A percentile compares a stretch with the other conserved stretches of the same genome.
phyloP scores from a whole-genome alignment of 2,113 vertebrate species.

The Pogonocichla stellata region DNA sequence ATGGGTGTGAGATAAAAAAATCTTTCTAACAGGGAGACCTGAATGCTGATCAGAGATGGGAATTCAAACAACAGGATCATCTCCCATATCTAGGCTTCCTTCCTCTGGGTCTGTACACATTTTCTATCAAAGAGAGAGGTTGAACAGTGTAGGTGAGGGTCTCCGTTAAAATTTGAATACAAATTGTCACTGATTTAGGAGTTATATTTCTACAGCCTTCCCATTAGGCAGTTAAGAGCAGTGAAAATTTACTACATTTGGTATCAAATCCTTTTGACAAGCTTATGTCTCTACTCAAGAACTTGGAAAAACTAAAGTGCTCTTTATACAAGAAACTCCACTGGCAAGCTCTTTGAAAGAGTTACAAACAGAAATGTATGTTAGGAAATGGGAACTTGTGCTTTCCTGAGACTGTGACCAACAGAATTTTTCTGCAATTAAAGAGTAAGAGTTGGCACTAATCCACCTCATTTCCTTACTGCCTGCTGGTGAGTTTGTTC shows the following conservation, averaged over 20 bases:
- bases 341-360: not conserved
- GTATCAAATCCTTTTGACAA: not conserved
- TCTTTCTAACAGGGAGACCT: not conserved
- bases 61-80: not conserved
- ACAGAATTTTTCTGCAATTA: not conserved
- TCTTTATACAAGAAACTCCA: not conserved
- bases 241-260: not conserved
- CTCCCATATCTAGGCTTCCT: not conserved
- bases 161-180: not conserved
- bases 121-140: not conserved
- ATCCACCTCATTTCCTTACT: slow-evolving; percentile 4
- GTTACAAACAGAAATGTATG: not conserved
- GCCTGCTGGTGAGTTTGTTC: not conserved
- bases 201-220: not conserved
- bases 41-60: not conserved
- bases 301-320: not conserved
- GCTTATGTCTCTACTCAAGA: not conserved
- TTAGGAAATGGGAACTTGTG: not conserved
- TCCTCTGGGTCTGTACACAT: not conserved
- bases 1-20: not conserved
- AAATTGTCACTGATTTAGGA: not conserved
- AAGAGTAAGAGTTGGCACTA: not conserved
- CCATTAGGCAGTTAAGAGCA: not conserved
- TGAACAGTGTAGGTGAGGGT: not conserved
- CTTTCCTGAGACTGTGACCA: not conserved